Conservation (phyloP, 2,888 invertebrate genomes). For the Drosophila pseudotalamancana region DNA sequence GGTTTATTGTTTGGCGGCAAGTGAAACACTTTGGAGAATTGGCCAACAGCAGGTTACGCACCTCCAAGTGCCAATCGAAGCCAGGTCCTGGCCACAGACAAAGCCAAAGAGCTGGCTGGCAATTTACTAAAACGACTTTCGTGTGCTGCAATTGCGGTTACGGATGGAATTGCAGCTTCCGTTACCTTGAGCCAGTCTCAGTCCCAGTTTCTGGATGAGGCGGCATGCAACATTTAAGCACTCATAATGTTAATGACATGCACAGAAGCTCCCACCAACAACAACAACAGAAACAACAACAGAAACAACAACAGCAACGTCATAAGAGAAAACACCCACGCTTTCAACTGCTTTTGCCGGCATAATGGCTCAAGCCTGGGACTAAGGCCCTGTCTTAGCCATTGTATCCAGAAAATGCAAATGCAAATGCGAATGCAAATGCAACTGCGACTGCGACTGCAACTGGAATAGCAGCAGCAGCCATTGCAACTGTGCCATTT, state of each 20-base stretch:
- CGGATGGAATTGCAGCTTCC: conserved; percentile 63
- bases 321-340: conserved; percentile 41
- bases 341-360: conserved; percentile 39
- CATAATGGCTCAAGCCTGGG: conserved; percentile 49
- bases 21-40: conserved; percentile 80
- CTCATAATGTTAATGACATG: conserved; percentile 81
- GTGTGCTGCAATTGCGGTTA: conserved; percentile 20
- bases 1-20: conserved; percentile 77
- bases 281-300: conserved; percentile 7
- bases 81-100: neutral
- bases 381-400: conserved; percentile 20
- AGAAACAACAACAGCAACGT: conserved; percentile 5
- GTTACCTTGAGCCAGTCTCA: conserved; percentile 71
- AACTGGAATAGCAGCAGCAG: too few relatives aligned
- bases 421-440: conserved; percentile 46
- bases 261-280: conserved; percentile 39
- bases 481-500: conserved; percentile 64
- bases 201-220: conserved; percentile 22
- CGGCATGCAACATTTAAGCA: conserved; percentile 58
- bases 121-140: conserved; percentile 44
- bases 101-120: conserved; percentile 17
- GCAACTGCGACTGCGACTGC: conserved; percentile 10
- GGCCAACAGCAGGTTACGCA: conserved; percentile 36
- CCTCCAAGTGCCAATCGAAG: conserved; percentile 50
- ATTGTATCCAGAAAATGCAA: conserved; percentile 63